Evolutionary conservation across 2,888 invertebrate species (phyloP), one percentile per base, ranked within the genome.

Genomic region (Sturmia bella): DNA sequence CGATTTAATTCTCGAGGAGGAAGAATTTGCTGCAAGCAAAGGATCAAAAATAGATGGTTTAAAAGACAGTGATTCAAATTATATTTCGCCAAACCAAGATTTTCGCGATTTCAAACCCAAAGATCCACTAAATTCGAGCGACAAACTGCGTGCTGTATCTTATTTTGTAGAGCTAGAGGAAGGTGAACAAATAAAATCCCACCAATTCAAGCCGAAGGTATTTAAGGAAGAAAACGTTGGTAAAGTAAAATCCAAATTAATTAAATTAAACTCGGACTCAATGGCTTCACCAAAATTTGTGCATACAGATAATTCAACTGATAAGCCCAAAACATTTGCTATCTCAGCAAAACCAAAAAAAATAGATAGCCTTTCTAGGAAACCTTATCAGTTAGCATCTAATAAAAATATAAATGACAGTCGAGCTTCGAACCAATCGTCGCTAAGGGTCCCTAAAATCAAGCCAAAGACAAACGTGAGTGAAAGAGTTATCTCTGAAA

Each of bases 151-250:
- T 75, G 56, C 70, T 21, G 70, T 79, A 75, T 70, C 79, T 11
- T 79, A 79, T 83, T 78, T 83, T 39, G 74, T 83, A 61, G 54
- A 75, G 39, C 50, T 79, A 24, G 12, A 52, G 32, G 66, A 79
- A 72, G 56, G 27, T 24, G 57, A n/a, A 7, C 27, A 69, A 21
- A 27, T 21, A 11, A 68, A 63, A 15, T 0, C 41, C 43, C 32
- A 5, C 11, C 48, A 12, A 0, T 15, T 21, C 11, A 68, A 27
- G 13, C 24, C 63, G 6, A 59, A 43, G n/a, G 27, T n/a, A 17
- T 17, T 19, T 2, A 41, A 17, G 27, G 17, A 17, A 27, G 37
- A 48, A 5, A 2, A 39, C n/a, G 39, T 15, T 41, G 15, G 15
- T 4, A 63, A 21, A 19, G 15, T 7, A 6, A 68, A 73, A 52